Base-by-base conservation (phyloP, 2,888 invertebrate genomes). In the Cheiracanthium punctorium region DNA sequence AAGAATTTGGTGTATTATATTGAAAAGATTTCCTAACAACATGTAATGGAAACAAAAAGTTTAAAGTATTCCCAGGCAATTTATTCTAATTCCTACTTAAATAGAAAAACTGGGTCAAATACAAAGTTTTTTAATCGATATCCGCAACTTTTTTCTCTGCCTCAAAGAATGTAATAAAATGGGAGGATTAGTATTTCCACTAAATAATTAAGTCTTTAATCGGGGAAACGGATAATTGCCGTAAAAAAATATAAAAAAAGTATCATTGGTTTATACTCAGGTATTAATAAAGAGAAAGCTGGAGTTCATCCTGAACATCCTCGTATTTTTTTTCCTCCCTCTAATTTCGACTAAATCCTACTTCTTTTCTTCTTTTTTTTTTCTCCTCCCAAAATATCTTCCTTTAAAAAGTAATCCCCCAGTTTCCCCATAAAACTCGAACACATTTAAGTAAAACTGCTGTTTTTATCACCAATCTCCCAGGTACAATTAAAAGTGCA, bases 391-490 rank as follows among this genome's bases (percentile, higher is more conserved):
- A 24, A 32, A 30, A 30, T 76, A 37, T 76, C 71, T 82, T 71
- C 82, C 73, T 73, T 67, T 29, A n/a, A 24, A 48, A 28, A 8
- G 24, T 85, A 79, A 85, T 85, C 84, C 74, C 17, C 20, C 32
- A n/a, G 28, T 48, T 33, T 77, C 58, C 28, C 79, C 77, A 85
- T 79, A 70, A 85, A 85, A 85, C 69, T 79, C 73, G 67, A 24
- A 72, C 79, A 33, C 79, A 24, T 70, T 74, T 28, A n/a, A n/a
- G 4, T 67, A 69, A 85, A 85, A 85, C 67, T 71, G 7, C 79
- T 85, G 79, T 85, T 85, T 82, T 85, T 85, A 85, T 85, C 84
- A 80, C 84, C 84, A 52, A 41, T 85, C 84, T 77, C 84, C 4
- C 24, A 70, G 84, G 84, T 43, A 52, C 84, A 85, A 85, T 85